These are phyloP conservation scores for Chroicocephalus ridibundus DNA, from an alignment of 2,113 vertebrate genomes.

Conservation along the genomic window DNA sequence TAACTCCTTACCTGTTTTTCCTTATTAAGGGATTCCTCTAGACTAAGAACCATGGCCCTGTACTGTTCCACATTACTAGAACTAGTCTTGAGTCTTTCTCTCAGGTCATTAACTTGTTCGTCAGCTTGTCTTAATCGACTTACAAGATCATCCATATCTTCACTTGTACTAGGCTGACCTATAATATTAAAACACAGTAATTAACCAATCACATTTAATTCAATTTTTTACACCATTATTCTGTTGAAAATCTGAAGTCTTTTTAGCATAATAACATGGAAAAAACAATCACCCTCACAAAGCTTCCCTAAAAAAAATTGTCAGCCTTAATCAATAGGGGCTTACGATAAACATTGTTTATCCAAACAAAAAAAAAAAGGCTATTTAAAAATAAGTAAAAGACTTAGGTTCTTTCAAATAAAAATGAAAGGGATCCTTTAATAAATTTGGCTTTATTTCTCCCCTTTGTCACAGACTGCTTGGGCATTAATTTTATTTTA, in stretches of 20 bases:
- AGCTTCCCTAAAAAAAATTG: neutral
- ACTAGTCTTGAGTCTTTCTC: constrained; percentile 81
- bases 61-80: constrained; percentile 89
- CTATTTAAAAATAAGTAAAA: neutral
- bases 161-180: constrained; percentile 75
- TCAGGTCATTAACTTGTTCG: constrained; percentile 82
- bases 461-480: neutral
- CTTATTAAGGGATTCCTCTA: constrained; percentile 92
- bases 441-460: neutral
- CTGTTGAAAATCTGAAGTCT: neutral
- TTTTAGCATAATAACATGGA: neutral
- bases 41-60: constrained; percentile 87
- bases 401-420: neutral
- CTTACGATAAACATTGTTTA: neutral
- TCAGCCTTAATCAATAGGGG: neutral
- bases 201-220: neutral
- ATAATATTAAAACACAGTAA: neutral
- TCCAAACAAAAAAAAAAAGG: neutral
- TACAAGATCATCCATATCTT: constrained; percentile 84
- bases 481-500: neutral
- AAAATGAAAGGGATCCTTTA: neutral
- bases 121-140: constrained; percentile 83
- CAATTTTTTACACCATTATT: neutral
- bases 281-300: neutral
- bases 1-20: constrained; percentile 86